Conservation (phyloP, 2,797 vertebrate species). For the Phalloptychus januarius region DNA sequence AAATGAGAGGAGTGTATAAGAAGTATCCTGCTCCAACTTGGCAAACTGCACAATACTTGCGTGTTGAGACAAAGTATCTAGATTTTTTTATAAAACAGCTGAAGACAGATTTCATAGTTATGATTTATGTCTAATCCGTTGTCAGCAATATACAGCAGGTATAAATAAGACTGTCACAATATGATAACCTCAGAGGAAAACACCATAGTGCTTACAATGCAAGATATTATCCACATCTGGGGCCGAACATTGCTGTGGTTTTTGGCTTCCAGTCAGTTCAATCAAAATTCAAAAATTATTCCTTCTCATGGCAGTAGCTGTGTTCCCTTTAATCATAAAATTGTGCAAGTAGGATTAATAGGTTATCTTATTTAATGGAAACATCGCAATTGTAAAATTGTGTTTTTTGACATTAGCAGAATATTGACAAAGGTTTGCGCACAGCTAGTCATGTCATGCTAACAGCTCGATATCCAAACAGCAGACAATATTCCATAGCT, state of each 20-base stretch:
- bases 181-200: background rate
- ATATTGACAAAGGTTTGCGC: no score
- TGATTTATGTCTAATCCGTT: background rate
- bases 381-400: no score
- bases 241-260: background rate
- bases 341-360: no score
- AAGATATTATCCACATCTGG: background rate
- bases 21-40: background rate
- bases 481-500: no score
- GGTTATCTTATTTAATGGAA: no score
- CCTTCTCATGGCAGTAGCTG: no score
- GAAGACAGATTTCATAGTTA: background rate
- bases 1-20: background rate
- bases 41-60: background rate
- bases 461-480: no score
- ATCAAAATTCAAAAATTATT: no score
- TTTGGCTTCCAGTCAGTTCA: background rate
- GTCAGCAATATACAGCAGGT: background rate
- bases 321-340: no score
- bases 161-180: background rate
- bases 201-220: background rate
- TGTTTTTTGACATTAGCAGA: no score
- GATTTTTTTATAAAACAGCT: background rate
- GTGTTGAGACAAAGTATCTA: background rate
- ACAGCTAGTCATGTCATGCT: no score